Evolutionary conservation across 2,888 invertebrate species (phyloP).

Genomic region (Apodemia hepburni): DNA sequence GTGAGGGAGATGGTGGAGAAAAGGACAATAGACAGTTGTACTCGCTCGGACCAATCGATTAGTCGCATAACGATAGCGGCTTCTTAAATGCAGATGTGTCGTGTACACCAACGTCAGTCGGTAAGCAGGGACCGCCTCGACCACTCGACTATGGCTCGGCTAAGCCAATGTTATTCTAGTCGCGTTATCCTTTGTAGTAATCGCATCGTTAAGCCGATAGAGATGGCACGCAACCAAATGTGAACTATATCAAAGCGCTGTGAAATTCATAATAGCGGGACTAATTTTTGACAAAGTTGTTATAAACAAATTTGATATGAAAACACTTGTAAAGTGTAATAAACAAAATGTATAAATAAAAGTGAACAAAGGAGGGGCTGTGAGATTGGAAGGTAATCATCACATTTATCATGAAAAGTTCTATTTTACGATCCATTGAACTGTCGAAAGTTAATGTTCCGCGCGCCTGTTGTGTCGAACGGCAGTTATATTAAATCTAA

Average conservation of each 20-base stretch:
- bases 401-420: slow-evolving; percentile 25
- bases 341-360: slow-evolving; percentile 47
- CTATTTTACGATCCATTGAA: slow-evolving; percentile 27
- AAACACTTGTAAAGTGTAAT: slow-evolving; percentile 49
- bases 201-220: slow-evolving; percentile 45
- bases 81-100: slow-evolving; percentile 81
- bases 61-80: slow-evolving; percentile 80
- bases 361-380: slow-evolving; percentile 73
- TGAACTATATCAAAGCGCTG: slow-evolving; percentile 41
- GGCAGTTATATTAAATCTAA: slow-evolving; percentile 25
- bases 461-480: slow-evolving; percentile 22
- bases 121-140: slow-evolving; percentile 61
- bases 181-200: slow-evolving; percentile 61
- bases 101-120: slow-evolving; percentile 74
- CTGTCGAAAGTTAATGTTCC: slow-evolving; percentile 29
- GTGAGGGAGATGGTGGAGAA: slow-evolving; percentile 54
- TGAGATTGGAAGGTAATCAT: slow-evolving; percentile 55
- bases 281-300: slow-evolving; percentile 14
- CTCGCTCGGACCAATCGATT: slow-evolving; percentile 79
- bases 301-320: slow-evolving; percentile 27
- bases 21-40: slow-evolving; percentile 59
- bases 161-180: slow-evolving; percentile 39
- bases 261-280: slow-evolving; percentile 31
- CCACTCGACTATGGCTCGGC: slow-evolving; percentile 54
- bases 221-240: slow-evolving; percentile 46